Percentiles rank a stretch among this genome's conserved stretches.
Conservation (phyloP, 2,113 vertebrate species). For the Tricholaema leucomelas region DNA sequence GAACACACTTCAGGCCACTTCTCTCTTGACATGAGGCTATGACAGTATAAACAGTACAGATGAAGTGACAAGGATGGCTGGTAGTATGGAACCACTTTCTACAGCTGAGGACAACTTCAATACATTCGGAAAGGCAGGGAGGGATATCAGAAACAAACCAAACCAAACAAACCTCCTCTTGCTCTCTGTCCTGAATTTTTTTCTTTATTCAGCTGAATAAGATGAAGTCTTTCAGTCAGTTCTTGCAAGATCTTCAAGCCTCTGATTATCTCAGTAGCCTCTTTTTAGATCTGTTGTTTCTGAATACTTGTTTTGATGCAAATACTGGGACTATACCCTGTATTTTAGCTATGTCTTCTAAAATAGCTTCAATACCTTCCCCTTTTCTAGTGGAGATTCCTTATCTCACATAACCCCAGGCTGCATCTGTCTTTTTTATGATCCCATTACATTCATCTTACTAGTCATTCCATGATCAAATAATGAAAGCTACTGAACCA, state of each 20-base stretch:
- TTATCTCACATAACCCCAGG: neutral
- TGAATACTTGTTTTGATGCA: neutral
- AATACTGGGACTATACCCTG: neutral
- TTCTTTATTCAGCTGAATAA: neutral
- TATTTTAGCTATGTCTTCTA: neutral
- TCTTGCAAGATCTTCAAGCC: neutral
- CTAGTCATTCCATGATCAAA: neutral
- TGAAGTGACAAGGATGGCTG: neutral
- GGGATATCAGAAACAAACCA: neutral
- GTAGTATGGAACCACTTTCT: neutral
- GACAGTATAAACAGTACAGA: neutral
- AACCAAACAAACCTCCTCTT: neutral
- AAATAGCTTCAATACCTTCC: neutral
- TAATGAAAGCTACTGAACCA: constrained; percentile 37
- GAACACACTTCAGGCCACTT: neutral
- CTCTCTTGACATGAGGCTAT: neutral
- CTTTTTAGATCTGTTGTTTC: neutral
- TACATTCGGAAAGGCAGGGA: neutral
- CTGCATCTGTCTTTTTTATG: neutral
- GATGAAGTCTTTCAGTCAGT: neutral
- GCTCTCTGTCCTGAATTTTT: neutral
- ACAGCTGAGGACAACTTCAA: neutral
- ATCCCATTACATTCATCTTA: neutral
- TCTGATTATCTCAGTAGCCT: neutral
- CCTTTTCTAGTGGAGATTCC: neutral